Percentiles rank a stretch among this genome's conserved stretches.
Evolutionary conservation across 2,113 vertebrate species (phyloP).

Genomic region (Ploceus nigricollis): DNA sequence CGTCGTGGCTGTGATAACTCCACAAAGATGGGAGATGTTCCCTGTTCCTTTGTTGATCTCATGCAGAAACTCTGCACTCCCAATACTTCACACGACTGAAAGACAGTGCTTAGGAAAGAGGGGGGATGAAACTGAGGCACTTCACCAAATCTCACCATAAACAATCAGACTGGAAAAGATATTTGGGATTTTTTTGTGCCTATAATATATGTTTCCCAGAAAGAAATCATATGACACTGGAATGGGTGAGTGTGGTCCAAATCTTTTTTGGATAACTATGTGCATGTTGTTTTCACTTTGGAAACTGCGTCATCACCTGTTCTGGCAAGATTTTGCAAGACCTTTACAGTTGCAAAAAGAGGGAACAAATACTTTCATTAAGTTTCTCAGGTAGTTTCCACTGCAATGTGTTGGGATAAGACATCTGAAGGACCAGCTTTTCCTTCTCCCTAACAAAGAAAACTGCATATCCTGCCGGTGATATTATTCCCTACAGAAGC

Average conservation of each 20-base stretch:
- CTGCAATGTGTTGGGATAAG: not conserved
- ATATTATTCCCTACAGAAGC: not conserved
- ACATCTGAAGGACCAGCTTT: not conserved
- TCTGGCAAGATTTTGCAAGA: not conserved
- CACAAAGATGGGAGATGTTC: not conserved
- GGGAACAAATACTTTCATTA: not conserved
- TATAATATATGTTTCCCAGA: not conserved
- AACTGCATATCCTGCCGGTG: not conserved
- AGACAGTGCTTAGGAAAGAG: not conserved
- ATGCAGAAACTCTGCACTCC: not conserved
- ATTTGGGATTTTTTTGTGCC: fast-evolving
- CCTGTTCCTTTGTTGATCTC: not conserved
- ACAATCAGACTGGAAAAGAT: not conserved
- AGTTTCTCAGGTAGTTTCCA: not conserved
- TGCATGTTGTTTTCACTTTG: not conserved
- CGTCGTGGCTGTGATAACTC: not conserved
- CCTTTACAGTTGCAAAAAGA: not conserved
- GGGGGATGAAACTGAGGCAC: not conserved
- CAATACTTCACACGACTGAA: fast-evolving
- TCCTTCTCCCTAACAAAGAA: not conserved
- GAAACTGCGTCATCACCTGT: not conserved
- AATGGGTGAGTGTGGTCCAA: not conserved
- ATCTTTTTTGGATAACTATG: not conserved
- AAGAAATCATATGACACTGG: not conserved
- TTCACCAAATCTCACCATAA: not conserved